Conservation (phyloP, 2,888 invertebrate species). For the Apotomis betuletana region DNA sequence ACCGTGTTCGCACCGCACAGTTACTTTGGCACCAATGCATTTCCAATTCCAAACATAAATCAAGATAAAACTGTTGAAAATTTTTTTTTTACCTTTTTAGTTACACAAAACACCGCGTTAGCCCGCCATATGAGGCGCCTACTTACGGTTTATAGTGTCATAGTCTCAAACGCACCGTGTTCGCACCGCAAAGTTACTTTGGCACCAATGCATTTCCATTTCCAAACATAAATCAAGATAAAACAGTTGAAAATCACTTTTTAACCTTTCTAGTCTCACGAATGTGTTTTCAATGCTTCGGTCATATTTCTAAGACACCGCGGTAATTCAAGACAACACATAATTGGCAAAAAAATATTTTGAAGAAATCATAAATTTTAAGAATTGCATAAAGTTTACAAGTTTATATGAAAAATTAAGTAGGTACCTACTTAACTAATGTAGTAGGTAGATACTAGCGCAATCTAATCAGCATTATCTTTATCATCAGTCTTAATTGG, state of each 20-base stretch:
- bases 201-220: not conserved
- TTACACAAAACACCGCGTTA: not conserved
- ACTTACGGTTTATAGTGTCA: constrained; percentile 47
- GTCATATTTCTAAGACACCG: too few relatives aligned
- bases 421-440: not conserved
- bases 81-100: too few relatives aligned
- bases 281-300: too few relatives aligned
- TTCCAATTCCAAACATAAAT: constrained; percentile 8
- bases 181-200: constrained; percentile 2
- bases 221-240: constrained; percentile 3
- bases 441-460: not conserved
- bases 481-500: constrained; percentile 16
- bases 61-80: too few relatives aligned
- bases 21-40: not conserved
- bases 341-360: too few relatives aligned
- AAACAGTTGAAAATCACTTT: too few relatives aligned
- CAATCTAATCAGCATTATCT: constrained; percentile 17
- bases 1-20: too few relatives aligned
- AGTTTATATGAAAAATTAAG: too few relatives aligned
- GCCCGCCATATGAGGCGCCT: constrained; percentile 44
- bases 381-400: too few relatives aligned
- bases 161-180: constrained; percentile 1
- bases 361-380: too few relatives aligned
- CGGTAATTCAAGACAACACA: not conserved
- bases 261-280: too few relatives aligned